phyloP scores from a whole-genome alignment of 2,888 invertebrate species.

The Drosophila pseudotalamancana region DNA sequence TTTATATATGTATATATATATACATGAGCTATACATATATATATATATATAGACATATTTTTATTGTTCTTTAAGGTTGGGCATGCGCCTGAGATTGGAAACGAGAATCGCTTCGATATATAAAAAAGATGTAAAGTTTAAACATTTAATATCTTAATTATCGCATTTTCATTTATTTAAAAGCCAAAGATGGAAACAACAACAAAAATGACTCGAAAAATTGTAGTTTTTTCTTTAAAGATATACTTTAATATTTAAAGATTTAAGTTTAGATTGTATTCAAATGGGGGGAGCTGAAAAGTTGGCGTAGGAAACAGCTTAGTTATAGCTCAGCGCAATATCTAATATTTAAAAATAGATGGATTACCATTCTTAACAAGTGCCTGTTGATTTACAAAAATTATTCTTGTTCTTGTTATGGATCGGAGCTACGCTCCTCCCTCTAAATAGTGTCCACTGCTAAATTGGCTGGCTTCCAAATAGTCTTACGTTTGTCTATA shows the following conservation, averaged over 20 bases:
- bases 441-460: constrained; percentile 26
- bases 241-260: not conserved
- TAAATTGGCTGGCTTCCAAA: constrained; percentile 46
- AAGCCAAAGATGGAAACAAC: constrained; percentile 17
- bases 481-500: constrained; percentile 35
- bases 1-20: not conserved
- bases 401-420: not conserved
- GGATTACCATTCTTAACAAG: constrained; percentile 7
- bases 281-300: constrained; percentile 39
- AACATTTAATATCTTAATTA: constrained; percentile 30
- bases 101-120: constrained; percentile 19
- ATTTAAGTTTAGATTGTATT: constrained; percentile 1
- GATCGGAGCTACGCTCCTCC: constrained; percentile 43
- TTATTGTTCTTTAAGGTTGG: constrained; percentile 19
- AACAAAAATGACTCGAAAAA: constrained; percentile 34
- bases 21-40: constrained; percentile 27
- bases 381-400: constrained; percentile 26
- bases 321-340: constrained; percentile 10
- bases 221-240: not conserved
- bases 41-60: constrained; percentile 23
- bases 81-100: constrained; percentile 23
- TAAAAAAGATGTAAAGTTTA: constrained; percentile 24
- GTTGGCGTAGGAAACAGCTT: constrained; percentile 56
- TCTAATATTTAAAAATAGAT: constrained; percentile 10
- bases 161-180: constrained; percentile 8